Conservation (phyloP, 92 coral and sea anemone genomes). For the Metridium senile region DNA sequence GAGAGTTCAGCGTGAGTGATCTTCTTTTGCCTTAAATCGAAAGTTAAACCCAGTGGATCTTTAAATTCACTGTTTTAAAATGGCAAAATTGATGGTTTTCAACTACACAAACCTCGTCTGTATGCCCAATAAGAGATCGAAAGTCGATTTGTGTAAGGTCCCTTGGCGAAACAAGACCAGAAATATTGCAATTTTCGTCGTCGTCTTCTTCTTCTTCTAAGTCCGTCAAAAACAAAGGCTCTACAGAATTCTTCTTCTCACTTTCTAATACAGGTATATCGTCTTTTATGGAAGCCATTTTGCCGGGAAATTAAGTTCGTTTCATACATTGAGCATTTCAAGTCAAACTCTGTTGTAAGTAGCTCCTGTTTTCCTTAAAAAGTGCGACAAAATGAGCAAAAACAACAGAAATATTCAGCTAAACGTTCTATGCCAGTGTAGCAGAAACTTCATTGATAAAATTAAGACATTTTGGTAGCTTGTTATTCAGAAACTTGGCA, state of each 20-base stretch:
- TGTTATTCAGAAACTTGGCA: conserved; percentile 1
- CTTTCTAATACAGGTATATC: conserved; percentile 9
- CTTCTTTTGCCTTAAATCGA: no score
- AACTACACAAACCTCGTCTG: conserved; percentile 72
- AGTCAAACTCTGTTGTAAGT: background rate
- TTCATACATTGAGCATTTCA: background rate
- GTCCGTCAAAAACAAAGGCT: conserved; percentile 26
- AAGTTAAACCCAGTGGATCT: background rate
- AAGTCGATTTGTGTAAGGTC: conserved; percentile 82
- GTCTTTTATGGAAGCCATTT: conserved; percentile 34
- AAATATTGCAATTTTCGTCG: conserved; percentile 12
- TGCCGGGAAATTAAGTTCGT: background rate
- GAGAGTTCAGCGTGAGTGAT: no score
- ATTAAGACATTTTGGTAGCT: background rate
- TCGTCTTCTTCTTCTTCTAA: conserved; percentile 37
- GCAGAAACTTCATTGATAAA: background rate
- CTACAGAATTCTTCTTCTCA: conserved; percentile 6
- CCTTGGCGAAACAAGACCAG: conserved; percentile 73
- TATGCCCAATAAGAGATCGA: conserved; percentile 90
- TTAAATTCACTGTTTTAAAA: background rate
- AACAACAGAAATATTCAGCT: background rate
- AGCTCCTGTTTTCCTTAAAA: background rate
- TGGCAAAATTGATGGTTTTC: background rate
- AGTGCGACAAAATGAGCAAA: background rate
- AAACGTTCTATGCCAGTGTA: background rate